Evolutionary conservation across 2,797 vertebrate species (phyloP), one percentile per base, ranked within the genome.

Genomic region (Sebastes oblongus): DNA sequence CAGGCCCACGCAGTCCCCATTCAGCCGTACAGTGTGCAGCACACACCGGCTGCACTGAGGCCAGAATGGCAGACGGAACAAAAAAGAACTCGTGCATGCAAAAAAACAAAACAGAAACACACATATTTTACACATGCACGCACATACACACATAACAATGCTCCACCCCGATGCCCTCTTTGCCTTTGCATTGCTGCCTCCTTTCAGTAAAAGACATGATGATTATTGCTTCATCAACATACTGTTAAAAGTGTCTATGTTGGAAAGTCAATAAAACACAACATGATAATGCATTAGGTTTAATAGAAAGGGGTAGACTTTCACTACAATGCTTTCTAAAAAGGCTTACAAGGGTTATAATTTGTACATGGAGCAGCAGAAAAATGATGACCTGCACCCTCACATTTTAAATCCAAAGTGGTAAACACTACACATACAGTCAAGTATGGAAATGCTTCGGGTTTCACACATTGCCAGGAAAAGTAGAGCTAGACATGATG

Each of bases 1-100:
- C 93, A 95, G 93, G 94, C 95, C 95, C 94, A 95, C 93, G 94
- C 94, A 95, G 90, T 91, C 94, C 91, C 91, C 91, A 90, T 92
- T 93, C 91, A 95, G 93, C 92, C 86, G 85, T 87, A 86, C 89
- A 91, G 89, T 88, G 81, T 84, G 93, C 88, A 90, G 84, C 80
- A 88, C 65, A 85, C 86, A 88, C 74, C 64, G 78, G 78, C 90
- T 82, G 75, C 78, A 88, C 83, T 30, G 78, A 84, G 91, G 84
- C 88, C 85, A 79, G 80, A 77, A 90, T 84, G 89, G 87, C 89
- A 91, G 84, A 88, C 84, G 59, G 88, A 93, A 88, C 81, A 91
- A 91, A 91, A 74, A 82, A 55, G 75, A 82, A 70, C 82, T 84
- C 73, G 72, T 68, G 78, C 86, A 88, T 77, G 24, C 39, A 62